Percentiles rank a stretch among this genome's conserved stretches.
Conservation (phyloP, 1,140 invertebrate genomes). For the Lerema accius region DNA sequence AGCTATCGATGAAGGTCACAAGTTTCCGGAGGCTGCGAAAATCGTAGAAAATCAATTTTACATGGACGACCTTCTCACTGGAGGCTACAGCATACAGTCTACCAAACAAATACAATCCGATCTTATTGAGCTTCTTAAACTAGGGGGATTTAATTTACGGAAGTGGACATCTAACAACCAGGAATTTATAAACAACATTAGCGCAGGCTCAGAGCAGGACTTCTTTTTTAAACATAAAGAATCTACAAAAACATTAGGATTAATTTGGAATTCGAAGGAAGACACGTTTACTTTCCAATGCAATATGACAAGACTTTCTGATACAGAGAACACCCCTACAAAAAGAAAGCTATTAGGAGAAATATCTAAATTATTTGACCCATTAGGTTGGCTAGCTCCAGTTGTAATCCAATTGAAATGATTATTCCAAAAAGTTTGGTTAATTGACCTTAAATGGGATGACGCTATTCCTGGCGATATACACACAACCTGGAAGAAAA, state of each 20-base stretch:
- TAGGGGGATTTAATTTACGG: constrained; percentile 1
- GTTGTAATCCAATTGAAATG: constrained; percentile 59
- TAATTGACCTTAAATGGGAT: constrained; percentile 18
- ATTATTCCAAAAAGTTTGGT: constrained; percentile 55
- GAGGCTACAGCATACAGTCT: too few relatives aligned
- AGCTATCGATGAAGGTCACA: background rate
- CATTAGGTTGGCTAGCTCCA: constrained; percentile 63
- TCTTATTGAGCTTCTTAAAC: background rate
- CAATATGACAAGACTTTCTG: background rate
- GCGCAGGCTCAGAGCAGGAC: too few relatives aligned
- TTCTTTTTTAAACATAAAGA: constrained; percentile 6
- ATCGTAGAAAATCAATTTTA: constrained; percentile 3
- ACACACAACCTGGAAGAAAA: constrained; percentile 9
- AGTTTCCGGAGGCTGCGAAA: background rate
- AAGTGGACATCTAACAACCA: constrained; percentile 8
- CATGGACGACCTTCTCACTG: background rate
- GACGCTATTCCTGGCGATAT: constrained; percentile 7
- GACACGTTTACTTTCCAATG: constrained; percentile 5
- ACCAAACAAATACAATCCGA: background rate
- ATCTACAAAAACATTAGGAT: constrained; percentile 11
- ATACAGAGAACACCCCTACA: constrained; percentile 6
- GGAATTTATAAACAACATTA: background rate
- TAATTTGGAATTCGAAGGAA: background rate
- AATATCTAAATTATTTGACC: constrained; percentile 68
- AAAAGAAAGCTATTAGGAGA: constrained; percentile 58